These are phyloP conservation scores for Drosophila phalerata DNA, from an alignment of 2,888 invertebrate species.

Conservation along the genomic window DNA sequence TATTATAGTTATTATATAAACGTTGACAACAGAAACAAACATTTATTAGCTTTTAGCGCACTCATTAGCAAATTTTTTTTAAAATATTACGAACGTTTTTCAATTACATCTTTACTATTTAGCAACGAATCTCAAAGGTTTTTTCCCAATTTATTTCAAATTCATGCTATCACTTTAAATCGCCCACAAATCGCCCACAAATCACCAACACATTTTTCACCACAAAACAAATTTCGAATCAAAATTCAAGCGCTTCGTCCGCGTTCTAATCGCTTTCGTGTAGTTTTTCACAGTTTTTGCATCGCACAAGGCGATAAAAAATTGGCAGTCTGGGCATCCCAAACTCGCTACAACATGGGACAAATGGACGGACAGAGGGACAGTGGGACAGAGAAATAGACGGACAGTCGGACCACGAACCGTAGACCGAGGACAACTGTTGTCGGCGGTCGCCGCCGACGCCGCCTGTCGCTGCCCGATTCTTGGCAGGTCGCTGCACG, in stretches of 20 bases:
- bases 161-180: neutral
- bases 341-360: slow-evolving; percentile 47
- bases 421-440: slow-evolving; percentile 38
- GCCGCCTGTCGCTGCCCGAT: slow-evolving; percentile 52
- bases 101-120: neutral
- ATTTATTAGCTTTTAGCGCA: neutral
- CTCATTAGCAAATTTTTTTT: neutral
- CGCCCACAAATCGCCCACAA: slow-evolving; percentile 26
- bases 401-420: slow-evolving; percentile 16
- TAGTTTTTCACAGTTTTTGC: slow-evolving; percentile 38
- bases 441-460: slow-evolving; percentile 30
- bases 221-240: slow-evolving; percentile 20
- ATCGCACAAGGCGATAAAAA: slow-evolving; percentile 58
- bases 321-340: slow-evolving; percentile 65
- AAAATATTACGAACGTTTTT: neutral
- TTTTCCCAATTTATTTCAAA: neutral
- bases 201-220: slow-evolving; percentile 12
- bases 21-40: slow-evolving; percentile 1
- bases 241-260: slow-evolving; percentile 8
- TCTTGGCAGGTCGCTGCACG: slow-evolving; percentile 60
- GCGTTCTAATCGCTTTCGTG: slow-evolving; percentile 43
- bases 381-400: slow-evolving; percentile 30
- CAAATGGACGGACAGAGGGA: slow-evolving; percentile 25
- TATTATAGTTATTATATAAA: slow-evolving; percentile 8
- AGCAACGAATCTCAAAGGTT: neutral